A percentile compares a stretch with the other conserved stretches of the same genome.
These are phyloP conservation scores for Drepana falcataria DNA, from an alignment of 2,888 invertebrate genomes.

Conservation along the genomic window DNA sequence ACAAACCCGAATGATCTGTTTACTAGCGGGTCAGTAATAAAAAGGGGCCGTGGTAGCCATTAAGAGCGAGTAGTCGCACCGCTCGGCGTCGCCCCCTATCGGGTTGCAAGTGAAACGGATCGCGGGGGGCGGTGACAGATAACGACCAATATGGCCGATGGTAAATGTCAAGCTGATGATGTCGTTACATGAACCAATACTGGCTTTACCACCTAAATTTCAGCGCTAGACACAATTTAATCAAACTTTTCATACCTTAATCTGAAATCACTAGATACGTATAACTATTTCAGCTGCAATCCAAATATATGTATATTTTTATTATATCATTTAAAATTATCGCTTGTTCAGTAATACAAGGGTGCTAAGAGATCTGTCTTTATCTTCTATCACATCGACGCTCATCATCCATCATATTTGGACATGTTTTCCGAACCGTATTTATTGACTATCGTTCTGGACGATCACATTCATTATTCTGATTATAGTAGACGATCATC, in stretches of 20 bases:
- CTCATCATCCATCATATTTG: conserved; percentile 69
- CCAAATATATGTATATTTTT: no score
- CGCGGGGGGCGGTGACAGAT: conserved; percentile 73
- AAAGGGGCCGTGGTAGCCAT: conserved; percentile 74
- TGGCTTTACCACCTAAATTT: conserved; percentile 14
- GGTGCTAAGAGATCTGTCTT: conserved; percentile 46
- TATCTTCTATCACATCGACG: conserved; percentile 63
- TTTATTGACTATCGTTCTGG: conserved; percentile 66
- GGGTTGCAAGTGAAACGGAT: conserved; percentile 76
- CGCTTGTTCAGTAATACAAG: conserved; percentile 10
- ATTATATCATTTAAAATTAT: neutral
- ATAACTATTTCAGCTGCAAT: no score
- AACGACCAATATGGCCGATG: conserved; percentile 69
- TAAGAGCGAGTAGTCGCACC: conserved; percentile 64
- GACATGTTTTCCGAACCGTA: conserved; percentile 70
- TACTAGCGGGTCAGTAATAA: conserved; percentile 79
- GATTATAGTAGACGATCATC: conserved; percentile 37
- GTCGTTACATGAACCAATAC: conserved; percentile 10
- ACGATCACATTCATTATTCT: conserved; percentile 65
- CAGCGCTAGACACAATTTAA: conserved; percentile 2
- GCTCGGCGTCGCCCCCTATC: conserved; percentile 73
- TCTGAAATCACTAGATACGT: no score
- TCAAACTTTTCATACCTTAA: neutral
- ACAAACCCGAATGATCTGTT: conserved; percentile 79
- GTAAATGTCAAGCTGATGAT: conserved; percentile 62